Percentiles rank a stretch among this genome's conserved stretches.
These are phyloP conservation scores for Fulmarus glacialis DNA, from an alignment of 2,113 vertebrate genomes.

Conservation along the genomic window DNA sequence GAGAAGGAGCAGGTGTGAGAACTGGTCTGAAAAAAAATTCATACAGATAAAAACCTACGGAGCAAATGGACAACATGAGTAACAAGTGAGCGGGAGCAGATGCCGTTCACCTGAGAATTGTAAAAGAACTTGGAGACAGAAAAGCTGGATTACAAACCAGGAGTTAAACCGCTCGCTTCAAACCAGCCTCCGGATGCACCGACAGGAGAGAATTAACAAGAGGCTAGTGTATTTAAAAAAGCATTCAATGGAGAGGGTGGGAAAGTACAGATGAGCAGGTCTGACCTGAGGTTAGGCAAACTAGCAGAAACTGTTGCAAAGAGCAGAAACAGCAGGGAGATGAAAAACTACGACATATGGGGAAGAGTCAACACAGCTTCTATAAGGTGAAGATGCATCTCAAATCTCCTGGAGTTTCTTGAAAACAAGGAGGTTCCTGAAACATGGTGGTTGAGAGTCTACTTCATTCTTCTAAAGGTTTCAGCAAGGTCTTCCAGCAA, in stretches of 20 bases:
- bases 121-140: not conserved
- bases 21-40: not conserved
- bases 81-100: not conserved
- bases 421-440: not conserved
- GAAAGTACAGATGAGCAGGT: not conserved
- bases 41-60: not conserved
- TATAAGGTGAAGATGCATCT: not conserved
- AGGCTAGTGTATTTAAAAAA: not conserved
- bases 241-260: fast-evolving
- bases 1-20: not conserved
- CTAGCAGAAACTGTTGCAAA: not conserved
- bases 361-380: not conserved
- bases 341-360: not conserved
- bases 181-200: not conserved
- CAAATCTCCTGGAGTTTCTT: not conserved
- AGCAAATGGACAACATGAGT: not conserved
- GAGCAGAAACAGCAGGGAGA: not conserved
- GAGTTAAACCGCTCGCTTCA: not conserved
- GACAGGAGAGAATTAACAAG: not conserved
- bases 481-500: not conserved
- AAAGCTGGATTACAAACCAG: not conserved
- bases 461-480: not conserved
- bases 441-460: not conserved
- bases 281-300: not conserved
- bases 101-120: not conserved